These are phyloP conservation scores for Maniola jurtina DNA, from an alignment of 1,140 invertebrate species.

Conservation along the genomic window DNA sequence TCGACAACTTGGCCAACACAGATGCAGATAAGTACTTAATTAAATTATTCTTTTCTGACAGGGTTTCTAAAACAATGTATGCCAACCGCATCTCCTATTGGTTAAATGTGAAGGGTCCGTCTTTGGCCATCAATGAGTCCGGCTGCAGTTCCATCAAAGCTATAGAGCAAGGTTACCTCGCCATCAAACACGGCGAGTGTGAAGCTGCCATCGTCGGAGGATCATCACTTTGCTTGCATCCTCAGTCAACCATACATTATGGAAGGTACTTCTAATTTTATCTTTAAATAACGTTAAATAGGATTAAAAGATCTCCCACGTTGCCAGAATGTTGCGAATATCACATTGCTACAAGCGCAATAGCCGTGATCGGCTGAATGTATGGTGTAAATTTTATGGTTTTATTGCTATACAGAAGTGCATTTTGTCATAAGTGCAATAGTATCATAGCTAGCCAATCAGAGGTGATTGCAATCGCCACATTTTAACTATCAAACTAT, in stretches of 20 bases:
- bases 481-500: no score
- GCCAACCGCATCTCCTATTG: conserved; percentile 92
- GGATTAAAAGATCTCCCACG: no score
- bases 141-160: conserved; percentile 94
- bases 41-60: conserved; percentile 32
- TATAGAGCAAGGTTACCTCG: conserved; percentile 88
- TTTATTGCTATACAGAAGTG: no score
- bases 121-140: conserved; percentile 91
- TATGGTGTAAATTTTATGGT: no score
- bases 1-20: background rate
- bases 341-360: no score
- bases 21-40: background rate
- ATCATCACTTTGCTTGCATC: conserved; percentile 90
- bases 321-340: no score
- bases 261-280: conserved; percentile 48
- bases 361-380: no score
- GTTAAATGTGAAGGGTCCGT: conserved; percentile 86
- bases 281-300: no score
- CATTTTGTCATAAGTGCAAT: no score
- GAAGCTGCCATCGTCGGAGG: conserved; percentile 94
- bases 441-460: no score
- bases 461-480: no score
- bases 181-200: conserved; percentile 87
- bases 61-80: conserved; percentile 91
- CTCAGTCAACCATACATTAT: conserved; percentile 91